Evolutionary conservation across 2,797 vertebrate species (phyloP).

Genomic region (Iguana delicatissima): DNA sequence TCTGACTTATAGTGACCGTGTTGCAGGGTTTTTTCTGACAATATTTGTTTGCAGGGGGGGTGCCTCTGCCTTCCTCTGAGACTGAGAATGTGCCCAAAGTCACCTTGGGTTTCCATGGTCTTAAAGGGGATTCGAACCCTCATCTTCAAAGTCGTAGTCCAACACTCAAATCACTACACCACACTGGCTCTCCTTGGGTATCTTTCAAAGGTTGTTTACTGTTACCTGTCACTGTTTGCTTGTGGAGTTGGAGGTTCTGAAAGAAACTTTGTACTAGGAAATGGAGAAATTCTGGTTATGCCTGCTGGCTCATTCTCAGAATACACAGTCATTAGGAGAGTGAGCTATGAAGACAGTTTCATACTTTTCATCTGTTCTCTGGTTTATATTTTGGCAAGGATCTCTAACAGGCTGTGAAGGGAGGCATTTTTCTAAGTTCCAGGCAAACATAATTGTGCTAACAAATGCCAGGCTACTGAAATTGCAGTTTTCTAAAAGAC

Average conservation of each 20-base stretch:
- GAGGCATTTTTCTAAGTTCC: rapidly evolving
- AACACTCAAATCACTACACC: no score
- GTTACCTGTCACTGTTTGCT: slow-evolving; percentile 5
- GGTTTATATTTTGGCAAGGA: neutral
- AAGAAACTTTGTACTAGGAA: neutral
- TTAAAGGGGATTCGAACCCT: no score
- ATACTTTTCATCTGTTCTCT: neutral
- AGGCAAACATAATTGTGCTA: neutral
- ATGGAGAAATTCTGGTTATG: rapidly evolving
- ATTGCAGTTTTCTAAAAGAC: rapidly evolving
- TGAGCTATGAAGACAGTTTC: rapidly evolving
- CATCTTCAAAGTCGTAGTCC: no score
- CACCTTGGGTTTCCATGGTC: no score
- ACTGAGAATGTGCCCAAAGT: no score
- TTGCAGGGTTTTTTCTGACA: no score
- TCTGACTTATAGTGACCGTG: no score
- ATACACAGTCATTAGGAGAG: slow-evolving; percentile 33
- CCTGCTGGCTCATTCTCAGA: rapidly evolving
- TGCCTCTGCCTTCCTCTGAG: no score
- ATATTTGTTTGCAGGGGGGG: no score
- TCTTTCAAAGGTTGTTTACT: no score
- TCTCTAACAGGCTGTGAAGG: neutral
- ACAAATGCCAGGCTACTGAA: neutral
- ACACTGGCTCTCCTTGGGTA: no score
- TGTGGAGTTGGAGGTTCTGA: neutral